Base-by-base conservation (phyloP, 2,797 vertebrate genomes). In the Cynodonichthys magdalenae region DNA sequence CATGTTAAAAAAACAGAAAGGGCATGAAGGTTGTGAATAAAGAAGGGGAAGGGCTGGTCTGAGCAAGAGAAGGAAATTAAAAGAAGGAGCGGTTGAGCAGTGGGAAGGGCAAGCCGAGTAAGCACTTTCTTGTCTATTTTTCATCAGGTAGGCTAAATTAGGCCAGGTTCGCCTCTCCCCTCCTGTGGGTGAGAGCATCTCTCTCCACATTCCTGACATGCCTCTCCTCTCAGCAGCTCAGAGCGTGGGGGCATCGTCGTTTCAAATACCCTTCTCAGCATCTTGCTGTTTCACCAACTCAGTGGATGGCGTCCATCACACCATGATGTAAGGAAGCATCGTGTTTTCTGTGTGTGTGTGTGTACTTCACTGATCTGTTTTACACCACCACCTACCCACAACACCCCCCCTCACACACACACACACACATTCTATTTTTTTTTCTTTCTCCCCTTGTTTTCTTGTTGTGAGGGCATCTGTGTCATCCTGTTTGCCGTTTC, bases 61-160 rank as follows among this genome's bases (percentile, higher is more conserved):
- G 29, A 65, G 58, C 19, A 34, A 50, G 59, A 57, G 74, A 54
- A 71, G 75, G 63, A 72, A 75, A 75, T 19, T 36, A 59, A 18
- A 67, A 80, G 80, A 69, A 71, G 75, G 66, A 66, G 79, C 0
- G 28, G 53, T 18, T 57, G 76, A 75, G 67, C 20, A 31, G 56
- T 81, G 69, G 77, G 75, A 83, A 85, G 79, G 83, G 73, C 66
- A 69, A 81, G 87, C 89, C 74, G 83, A 87, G 83, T 90, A 89
- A 91, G 90, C 90, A 89, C 85, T 90, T 92, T 91, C 81, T 78
- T 84, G 85, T 87, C 85, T 84, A 88, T 91, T 92, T 92, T 90
- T 92, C 88, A 90, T 87, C 85, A 85, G 72, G 51, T 51, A 10
- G 71, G 80, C 82, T 82, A 89, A 90, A 88, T 90, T 87, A 89